Evolutionary conservation across 2,888 invertebrate genomes (phyloP), one percentile per base, ranked within the genome.

Genomic region (Pristionchus entomophagus): DNA sequence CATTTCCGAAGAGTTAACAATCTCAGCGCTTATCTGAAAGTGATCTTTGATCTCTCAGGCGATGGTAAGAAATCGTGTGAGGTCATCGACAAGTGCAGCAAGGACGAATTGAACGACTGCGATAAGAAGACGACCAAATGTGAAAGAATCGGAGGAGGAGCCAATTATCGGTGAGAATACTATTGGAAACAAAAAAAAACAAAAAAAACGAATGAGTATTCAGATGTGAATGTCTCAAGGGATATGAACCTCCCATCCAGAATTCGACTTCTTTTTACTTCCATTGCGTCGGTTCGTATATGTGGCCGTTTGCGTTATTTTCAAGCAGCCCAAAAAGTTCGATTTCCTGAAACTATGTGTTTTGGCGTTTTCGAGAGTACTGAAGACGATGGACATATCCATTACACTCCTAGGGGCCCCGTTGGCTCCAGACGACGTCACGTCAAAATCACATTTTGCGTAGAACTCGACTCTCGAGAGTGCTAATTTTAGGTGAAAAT

Each of bases 51-150:
- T 22, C 17, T 22, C 22, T 19, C 19, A 82, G 82, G 82, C 19
- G 82, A 82, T 26, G 82, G 82, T 0, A 86, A 56, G 56, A 85
- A 69, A 12, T 19, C 62, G 19, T 86, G 86, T 5, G 86, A 49
- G 2, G 82, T 73, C 1, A 22, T 59, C 1, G 82, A 82, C 17
- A 82, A 82, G 29, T 82, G 82, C 59, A 73, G 59, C 12, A 82
- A 59, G 41, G 82, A 59, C 12, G 82, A 59, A 14, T 14, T 38
- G 82, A 82, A 82, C 29, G 82, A 82, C 14, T 82, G 82, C 32
- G 82, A 82, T 82, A 56, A 59, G 59, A 59, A 56, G 56, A 82
- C 56, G n/a, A 59, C 82, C 14, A 82, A 59, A n/a, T 82, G 82
- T 29, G n/a, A 56, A 59, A 82, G 32, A n/a, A 35, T 82, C n/a